These are phyloP conservation scores for Pitta sordida DNA, from an alignment of 2,113 vertebrate genomes.

Conservation along the genomic window DNA sequence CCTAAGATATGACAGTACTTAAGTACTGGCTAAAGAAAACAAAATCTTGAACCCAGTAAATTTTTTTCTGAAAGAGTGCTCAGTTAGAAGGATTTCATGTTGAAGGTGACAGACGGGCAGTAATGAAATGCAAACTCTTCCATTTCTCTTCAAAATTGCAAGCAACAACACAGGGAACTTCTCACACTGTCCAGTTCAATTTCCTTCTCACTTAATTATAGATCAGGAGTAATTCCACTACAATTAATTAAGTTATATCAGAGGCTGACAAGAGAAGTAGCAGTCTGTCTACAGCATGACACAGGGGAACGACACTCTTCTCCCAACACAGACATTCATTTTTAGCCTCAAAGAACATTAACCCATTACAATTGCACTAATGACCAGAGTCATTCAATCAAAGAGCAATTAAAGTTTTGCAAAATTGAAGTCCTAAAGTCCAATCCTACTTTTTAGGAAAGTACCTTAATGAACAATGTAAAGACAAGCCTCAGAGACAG, in stretches of 20 bases:
- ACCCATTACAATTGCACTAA: neutral
- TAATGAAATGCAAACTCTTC: constrained; percentile 6
- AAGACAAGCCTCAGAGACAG: neutral
- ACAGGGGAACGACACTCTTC: neutral
- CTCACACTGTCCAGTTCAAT: constrained; percentile 52
- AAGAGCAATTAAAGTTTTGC: neutral
- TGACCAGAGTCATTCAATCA: neutral
- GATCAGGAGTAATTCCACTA: constrained; percentile 36
- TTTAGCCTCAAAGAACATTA: constrained; percentile 6
- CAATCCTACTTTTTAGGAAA: neutral
- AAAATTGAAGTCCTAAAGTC: neutral
- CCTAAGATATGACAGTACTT: neutral
- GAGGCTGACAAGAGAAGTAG: constrained; percentile 12
- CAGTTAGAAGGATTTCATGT: neutral
- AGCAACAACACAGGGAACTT: constrained; percentile 35
- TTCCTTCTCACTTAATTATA: constrained; percentile 49
- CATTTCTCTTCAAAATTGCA: neutral
- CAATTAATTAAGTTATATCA: constrained; percentile 59
- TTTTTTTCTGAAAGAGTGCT: neutral
- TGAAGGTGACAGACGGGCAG: constrained; percentile 3
- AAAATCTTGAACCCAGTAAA: neutral
- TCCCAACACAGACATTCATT: neutral
- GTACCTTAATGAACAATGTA: neutral
- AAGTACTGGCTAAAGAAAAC: neutral
- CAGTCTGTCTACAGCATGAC: neutral